Evolutionary conservation across 1,140 invertebrate species (phyloP).

Genomic region (Cherax destructor): DNA sequence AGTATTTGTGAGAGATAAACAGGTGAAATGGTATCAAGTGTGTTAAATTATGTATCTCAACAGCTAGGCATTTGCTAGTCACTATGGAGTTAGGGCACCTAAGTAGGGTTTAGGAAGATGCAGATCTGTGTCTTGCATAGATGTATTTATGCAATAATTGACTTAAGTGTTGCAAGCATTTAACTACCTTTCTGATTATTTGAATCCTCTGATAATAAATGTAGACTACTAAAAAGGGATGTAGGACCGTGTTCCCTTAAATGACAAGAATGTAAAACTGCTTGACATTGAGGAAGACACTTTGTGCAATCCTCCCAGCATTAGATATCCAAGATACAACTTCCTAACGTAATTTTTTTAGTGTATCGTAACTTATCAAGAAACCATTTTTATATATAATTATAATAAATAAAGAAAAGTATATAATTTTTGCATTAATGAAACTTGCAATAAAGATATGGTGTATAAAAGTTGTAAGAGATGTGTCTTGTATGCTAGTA

Average conservation of each 20-base stretch:
- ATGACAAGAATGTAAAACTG: not conserved
- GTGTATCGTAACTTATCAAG: too few species aligned
- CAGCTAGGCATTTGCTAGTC: slow-evolving; percentile 63
- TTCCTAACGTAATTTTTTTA: not conserved
- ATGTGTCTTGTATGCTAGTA: not conserved
- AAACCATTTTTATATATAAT: too few species aligned
- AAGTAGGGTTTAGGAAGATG: slow-evolving; percentile 34
- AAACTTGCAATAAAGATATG: not conserved
- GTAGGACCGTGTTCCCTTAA: slow-evolving; percentile 20
- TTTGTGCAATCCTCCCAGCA: not conserved
- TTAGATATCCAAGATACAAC: not conserved
- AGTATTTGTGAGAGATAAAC: slow-evolving; percentile 33
- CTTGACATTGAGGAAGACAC: not conserved
- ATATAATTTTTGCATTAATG: too few species aligned
- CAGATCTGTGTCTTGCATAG: slow-evolving; percentile 14
- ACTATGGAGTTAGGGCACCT: slow-evolving; percentile 46
- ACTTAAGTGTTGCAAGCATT: slow-evolving; percentile 42
- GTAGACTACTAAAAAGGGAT: slow-evolving; percentile 47
- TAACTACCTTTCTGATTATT: slow-evolving; percentile 32
- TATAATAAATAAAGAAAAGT: too few species aligned
- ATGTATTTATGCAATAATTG: slow-evolving; percentile 59
- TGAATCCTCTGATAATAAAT: slow-evolving; percentile 42
- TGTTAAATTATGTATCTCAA: slow-evolving; percentile 12
- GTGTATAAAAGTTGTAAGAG: not conserved
- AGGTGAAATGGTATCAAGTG: slow-evolving; percentile 35